These are phyloP conservation scores for Zophobas morio DNA, from an alignment of 1,140 invertebrate species.

Conservation along the genomic window DNA sequence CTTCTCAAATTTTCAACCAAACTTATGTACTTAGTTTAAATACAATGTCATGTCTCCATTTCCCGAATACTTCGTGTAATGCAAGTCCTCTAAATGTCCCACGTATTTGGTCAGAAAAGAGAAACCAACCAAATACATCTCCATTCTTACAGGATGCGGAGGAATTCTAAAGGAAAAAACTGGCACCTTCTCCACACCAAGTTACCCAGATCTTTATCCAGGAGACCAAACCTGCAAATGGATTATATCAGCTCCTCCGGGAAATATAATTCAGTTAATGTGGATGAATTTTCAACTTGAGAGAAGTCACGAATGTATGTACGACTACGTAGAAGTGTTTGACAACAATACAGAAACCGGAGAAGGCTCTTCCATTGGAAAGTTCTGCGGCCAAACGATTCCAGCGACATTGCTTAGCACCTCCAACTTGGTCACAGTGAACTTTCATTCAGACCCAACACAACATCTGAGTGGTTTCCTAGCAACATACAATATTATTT, in stretches of 20 bases:
- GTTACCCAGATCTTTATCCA: slow-evolving; percentile 70
- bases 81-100: too few species aligned
- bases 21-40: too few species aligned
- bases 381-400: slow-evolving; percentile 79
- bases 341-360: slow-evolving; percentile 66
- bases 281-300: slow-evolving; percentile 85
- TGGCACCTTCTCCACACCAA: slow-evolving; percentile 74
- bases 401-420: slow-evolving; percentile 81
- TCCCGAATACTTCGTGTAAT: too few species aligned
- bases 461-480: slow-evolving; percentile 78
- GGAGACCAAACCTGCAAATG: slow-evolving; percentile 82
- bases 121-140: too few species aligned
- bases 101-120: too few species aligned
- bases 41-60: too few species aligned
- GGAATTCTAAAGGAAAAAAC: slow-evolving; percentile 74
- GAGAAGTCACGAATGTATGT: slow-evolving; percentile 72
- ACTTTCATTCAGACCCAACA: slow-evolving; percentile 77
- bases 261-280: slow-evolving; percentile 79
- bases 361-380: slow-evolving; percentile 66
- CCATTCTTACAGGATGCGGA: slow-evolving; percentile 80
- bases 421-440: slow-evolving; percentile 78
- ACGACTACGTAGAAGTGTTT: slow-evolving; percentile 83
- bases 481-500: slow-evolving; percentile 78
- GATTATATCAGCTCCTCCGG: slow-evolving; percentile 81
- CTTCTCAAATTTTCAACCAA: too few species aligned